Conservation (phyloP, 1,140 invertebrate genomes). For the Drosophila athabasca region DNA sequence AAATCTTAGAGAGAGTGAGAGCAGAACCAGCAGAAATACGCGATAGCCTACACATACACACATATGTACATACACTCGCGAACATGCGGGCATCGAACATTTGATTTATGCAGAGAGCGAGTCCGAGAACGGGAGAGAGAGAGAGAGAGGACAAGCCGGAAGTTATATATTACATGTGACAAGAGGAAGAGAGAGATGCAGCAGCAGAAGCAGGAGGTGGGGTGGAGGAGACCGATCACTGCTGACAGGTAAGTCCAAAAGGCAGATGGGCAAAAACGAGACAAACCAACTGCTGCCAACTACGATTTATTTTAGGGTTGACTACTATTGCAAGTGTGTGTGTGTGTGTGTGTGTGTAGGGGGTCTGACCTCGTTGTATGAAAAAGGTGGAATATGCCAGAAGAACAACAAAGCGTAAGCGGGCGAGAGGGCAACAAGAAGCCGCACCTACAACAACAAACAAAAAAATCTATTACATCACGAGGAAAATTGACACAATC, state of each 20-base stretch:
- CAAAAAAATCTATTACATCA: slow-evolving; percentile 70
- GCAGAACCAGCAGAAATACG: not conserved
- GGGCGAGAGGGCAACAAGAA: slow-evolving; percentile 40
- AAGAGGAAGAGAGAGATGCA: slow-evolving; percentile 34
- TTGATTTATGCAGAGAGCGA: slow-evolving; percentile 25
- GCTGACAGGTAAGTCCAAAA: slow-evolving; percentile 47
- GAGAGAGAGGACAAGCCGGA: slow-evolving; percentile 43
- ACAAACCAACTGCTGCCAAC: slow-evolving; percentile 35
- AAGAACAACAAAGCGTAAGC: slow-evolving; percentile 1
- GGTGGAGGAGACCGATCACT: slow-evolving; percentile 14
- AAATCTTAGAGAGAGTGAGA: too few species aligned
- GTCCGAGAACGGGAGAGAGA: not conserved
- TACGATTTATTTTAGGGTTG: slow-evolving; percentile 48
- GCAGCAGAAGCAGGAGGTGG: slow-evolving; percentile 1
- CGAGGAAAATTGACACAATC: slow-evolving; percentile 67
- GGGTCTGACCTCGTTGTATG: slow-evolving; percentile 60
- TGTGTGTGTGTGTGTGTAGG: slow-evolving; percentile 27
- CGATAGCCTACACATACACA: not conserved
- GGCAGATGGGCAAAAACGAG: slow-evolving; percentile 3
- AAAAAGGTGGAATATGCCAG: slow-evolving; percentile 33
- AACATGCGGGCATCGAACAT: slow-evolving; percentile 29
- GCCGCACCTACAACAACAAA: slow-evolving; percentile 60
- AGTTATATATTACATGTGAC: slow-evolving; percentile 33
- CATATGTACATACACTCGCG: not conserved
- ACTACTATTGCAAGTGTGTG: slow-evolving; percentile 7